phyloP scores from a whole-genome alignment of 1,140 invertebrate species.

The Drosophila cardini region DNA sequence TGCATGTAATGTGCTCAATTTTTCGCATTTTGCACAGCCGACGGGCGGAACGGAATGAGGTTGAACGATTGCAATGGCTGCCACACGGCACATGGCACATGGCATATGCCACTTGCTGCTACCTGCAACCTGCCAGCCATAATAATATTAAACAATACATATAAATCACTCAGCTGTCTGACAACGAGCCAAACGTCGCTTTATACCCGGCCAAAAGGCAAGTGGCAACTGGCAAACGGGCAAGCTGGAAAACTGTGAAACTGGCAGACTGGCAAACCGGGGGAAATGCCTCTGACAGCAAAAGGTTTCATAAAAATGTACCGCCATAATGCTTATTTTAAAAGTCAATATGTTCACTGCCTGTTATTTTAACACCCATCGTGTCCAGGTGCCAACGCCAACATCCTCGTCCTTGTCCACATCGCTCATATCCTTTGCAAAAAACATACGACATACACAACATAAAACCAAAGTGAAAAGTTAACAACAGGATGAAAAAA shows the following conservation, averaged over 20 bases:
- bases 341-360: conserved; percentile 80
- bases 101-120: conserved; percentile 8
- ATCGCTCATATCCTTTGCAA: conserved; percentile 66
- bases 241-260: not conserved
- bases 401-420: conserved; percentile 22
- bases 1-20: conserved; percentile 77
- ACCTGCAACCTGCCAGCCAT: conserved; percentile 69
- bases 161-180: conserved; percentile 81
- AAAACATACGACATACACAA: conserved; percentile 48
- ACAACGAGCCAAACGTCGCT: conserved; percentile 52
- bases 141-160: conserved; percentile 83
- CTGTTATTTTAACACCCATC: conserved; percentile 81
- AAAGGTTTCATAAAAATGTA: conserved; percentile 78
- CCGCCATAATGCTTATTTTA: conserved; percentile 81
- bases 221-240: conserved; percentile 12
- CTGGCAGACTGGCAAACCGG: conserved; percentile 5
- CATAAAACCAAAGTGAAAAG: conserved; percentile 73
- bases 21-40: conserved; percentile 78
- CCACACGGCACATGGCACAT: conserved; percentile 15
- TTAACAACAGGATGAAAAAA: conserved; percentile 47
- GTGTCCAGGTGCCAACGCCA: conserved; percentile 73
- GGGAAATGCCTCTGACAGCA: conserved; percentile 51
- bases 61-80: conserved; percentile 28
- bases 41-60: conserved; percentile 60
- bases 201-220: conserved; percentile 17